These are phyloP conservation scores for Acleris holmiana DNA, from an alignment of 2,888 invertebrate genomes.

Conservation along the genomic window DNA sequence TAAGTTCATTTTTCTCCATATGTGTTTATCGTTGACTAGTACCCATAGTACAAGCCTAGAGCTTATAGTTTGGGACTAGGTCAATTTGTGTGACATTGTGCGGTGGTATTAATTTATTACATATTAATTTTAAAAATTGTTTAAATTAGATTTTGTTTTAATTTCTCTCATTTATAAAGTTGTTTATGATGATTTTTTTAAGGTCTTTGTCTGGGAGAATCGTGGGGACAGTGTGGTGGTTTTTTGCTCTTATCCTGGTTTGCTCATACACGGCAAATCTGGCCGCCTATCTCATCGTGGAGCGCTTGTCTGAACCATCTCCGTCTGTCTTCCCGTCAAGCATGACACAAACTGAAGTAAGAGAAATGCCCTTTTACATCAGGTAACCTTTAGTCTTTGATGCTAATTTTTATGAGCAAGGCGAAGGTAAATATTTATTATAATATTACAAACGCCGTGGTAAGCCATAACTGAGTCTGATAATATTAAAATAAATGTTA, in stretches of 20 bases:
- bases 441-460: neutral
- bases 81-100: no score
- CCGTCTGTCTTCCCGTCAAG: slow-evolving; percentile 93
- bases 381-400: slow-evolving; percentile 63
- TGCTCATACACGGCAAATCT: slow-evolving; percentile 99
- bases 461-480: neutral
- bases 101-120: no score
- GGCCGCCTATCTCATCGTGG: slow-evolving; percentile 98
- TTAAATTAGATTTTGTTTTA: no score
- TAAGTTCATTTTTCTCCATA: no score
- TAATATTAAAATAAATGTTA: no score
- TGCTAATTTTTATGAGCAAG: slow-evolving; percentile 25
- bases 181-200: slow-evolving; percentile 34
- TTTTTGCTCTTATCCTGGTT: slow-evolving; percentile 98
- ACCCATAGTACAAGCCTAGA: no score
- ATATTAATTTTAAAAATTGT: no score
- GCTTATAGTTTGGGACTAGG: no score
- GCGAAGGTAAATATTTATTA: slow-evolving; percentile 21
- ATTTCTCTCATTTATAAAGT: no score
- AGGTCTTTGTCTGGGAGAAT: slow-evolving; percentile 96
- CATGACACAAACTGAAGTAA: slow-evolving; percentile 95
- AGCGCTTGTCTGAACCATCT: slow-evolving; percentile 95
- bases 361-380: slow-evolving; percentile 61
- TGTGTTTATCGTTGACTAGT: no score
- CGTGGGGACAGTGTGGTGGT: slow-evolving; percentile 99